Evolutionary conservation across 1,140 invertebrate genomes (phyloP).

Genomic region (Tyrophagus putrescentiae): DNA sequence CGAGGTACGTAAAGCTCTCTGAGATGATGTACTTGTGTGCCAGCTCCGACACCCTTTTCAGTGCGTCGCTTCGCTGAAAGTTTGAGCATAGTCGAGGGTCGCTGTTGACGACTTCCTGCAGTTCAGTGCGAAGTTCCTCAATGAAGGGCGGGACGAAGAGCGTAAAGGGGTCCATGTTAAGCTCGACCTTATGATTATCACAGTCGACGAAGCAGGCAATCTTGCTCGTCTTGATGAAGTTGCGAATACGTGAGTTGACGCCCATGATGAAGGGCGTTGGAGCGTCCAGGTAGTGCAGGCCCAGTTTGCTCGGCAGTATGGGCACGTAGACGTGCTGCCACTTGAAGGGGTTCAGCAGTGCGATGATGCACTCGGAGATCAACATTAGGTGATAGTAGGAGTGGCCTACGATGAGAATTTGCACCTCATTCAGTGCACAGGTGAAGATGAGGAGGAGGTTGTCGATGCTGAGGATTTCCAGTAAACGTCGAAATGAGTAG

Average conservation of each 20-base stretch:
- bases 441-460: conserved; percentile 84
- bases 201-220: conserved; percentile 24
- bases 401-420: conserved; percentile 81
- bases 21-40: conserved; percentile 1
- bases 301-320: conserved; percentile 78
- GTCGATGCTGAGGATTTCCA: conserved; percentile 66
- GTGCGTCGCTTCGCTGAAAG: background rate
- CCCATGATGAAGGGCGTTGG: conserved; percentile 99
- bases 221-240: background rate
- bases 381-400: conserved; percentile 92
- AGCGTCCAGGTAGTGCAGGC: conserved; percentile 88
- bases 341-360: conserved; percentile 78
- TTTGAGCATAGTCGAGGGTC: conserved; percentile 2
- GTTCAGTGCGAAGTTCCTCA: conserved; percentile 19
- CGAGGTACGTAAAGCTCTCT: conserved; percentile 42
- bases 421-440: conserved; percentile 88
- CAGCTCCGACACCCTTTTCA: conserved; percentile 12
- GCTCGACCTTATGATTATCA: conserved; percentile 20
- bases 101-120: conserved; percentile 11
- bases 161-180: background rate
- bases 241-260: conserved; percentile 32
- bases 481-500: conserved; percentile 73
- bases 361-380: conserved; percentile 80
- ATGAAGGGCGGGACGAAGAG: conserved; percentile 21
- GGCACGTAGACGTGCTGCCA: conserved; percentile 99